phyloP scores from a whole-genome alignment of 1,140 invertebrate species.

The Battus philenor region DNA sequence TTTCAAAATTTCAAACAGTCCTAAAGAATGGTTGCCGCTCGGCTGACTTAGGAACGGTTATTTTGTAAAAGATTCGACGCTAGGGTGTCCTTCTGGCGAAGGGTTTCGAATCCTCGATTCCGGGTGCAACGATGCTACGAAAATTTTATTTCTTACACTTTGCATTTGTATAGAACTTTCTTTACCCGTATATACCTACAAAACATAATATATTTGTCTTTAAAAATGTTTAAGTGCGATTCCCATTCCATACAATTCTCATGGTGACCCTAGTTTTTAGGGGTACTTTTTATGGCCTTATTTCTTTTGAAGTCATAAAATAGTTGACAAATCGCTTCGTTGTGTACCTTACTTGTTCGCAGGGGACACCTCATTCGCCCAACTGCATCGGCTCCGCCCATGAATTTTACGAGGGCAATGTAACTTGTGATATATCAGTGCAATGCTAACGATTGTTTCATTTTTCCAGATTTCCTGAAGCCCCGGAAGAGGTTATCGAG shows the following conservation, averaged over 20 bases:
- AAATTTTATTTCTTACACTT: too few relatives aligned
- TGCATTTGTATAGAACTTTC: too few relatives aligned
- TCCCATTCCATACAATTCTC: too few relatives aligned
- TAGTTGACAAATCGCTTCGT: conserved; percentile 40
- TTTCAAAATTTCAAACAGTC: conserved; percentile 55
- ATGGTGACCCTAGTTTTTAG: conserved; percentile 22
- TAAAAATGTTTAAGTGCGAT: too few relatives aligned
- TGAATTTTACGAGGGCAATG: conserved; percentile 39
- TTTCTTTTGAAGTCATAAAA: conserved; percentile 60
- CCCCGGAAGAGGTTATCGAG: conserved; percentile 60
- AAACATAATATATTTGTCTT: too few relatives aligned
- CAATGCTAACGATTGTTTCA: conserved; percentile 15
- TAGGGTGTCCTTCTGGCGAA: too few relatives aligned
- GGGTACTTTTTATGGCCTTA: conserved; percentile 36
- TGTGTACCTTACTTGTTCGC: conserved; percentile 26
- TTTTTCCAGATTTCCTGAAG: conserved; percentile 70
- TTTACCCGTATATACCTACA: too few relatives aligned
- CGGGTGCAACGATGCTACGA: too few relatives aligned
- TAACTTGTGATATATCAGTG: not conserved
- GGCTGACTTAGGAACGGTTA: too few relatives aligned
- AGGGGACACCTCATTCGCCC: conserved; percentile 49
- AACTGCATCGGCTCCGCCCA: conserved; percentile 42
- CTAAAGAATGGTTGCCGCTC: conserved; percentile 44
- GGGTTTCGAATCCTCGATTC: too few relatives aligned
- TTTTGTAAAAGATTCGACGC: too few relatives aligned